Conservation (phyloP, 2,888 invertebrate genomes). For the Sphecodes monilicornis region DNA sequence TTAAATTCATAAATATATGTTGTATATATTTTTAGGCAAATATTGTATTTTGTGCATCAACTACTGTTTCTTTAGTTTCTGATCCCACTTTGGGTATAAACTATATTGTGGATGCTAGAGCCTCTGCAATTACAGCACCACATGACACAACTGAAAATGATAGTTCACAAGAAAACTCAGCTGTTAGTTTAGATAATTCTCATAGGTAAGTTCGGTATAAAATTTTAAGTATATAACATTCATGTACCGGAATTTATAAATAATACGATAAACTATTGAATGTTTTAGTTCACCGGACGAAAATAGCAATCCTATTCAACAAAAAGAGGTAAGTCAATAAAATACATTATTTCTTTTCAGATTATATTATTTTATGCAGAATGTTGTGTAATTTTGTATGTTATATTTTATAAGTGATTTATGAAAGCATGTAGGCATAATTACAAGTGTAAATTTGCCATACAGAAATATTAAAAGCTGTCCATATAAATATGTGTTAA, state of each 20-base stretch:
- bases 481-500: background rate
- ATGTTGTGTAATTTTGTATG: background rate
- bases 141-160: slow-evolving; percentile 65
- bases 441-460: background rate
- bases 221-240: background rate
- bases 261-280: slow-evolving; percentile 17
- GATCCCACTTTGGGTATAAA: slow-evolving; percentile 91
- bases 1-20: background rate
- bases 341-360: background rate
- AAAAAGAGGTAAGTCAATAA: slow-evolving; percentile 72
- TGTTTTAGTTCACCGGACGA: slow-evolving; percentile 75
- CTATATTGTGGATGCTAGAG: slow-evolving; percentile 91
- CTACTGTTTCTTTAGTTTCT: slow-evolving; percentile 90
- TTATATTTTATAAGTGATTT: background rate
- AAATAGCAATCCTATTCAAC: slow-evolving; percentile 75
- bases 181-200: slow-evolving; percentile 53
- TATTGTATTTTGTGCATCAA: slow-evolving; percentile 89
- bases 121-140: slow-evolving; percentile 45
- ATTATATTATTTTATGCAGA: slow-evolving; percentile 4
- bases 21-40: slow-evolving; percentile 85
- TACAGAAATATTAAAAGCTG: background rate
- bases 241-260: background rate
- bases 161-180: slow-evolving; percentile 55
- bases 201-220: slow-evolving; percentile 38
- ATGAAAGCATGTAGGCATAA: background rate